These are phyloP conservation scores for Nebria salina DNA, from an alignment of 2,888 invertebrate genomes.

Conservation along the genomic window DNA sequence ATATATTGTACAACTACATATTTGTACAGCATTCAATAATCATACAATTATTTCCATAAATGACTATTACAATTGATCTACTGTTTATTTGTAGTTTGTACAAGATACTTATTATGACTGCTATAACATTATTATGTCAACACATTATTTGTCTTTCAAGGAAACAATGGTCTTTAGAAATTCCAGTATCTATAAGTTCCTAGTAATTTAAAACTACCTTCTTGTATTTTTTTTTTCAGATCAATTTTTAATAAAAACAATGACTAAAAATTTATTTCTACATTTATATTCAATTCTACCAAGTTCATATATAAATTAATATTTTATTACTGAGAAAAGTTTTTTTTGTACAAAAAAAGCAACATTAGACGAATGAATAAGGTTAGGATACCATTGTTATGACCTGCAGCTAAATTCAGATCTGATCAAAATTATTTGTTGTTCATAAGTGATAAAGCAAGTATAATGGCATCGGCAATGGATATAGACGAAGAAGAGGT, in stretches of 20 bases:
- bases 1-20: constrained; percentile 39
- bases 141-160: constrained; percentile 42
- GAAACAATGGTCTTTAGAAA: constrained; percentile 39
- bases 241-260: constrained; percentile 43
- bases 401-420: background rate
- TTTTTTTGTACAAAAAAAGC: too few relatives aligned
- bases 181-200: constrained; percentile 47
- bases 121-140: constrained; percentile 32
- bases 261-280: background rate
- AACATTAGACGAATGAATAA: too few relatives aligned
- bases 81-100: constrained; percentile 36
- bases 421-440: background rate
- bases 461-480: constrained; percentile 74
- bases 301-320: too few relatives aligned
- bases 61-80: constrained; percentile 31
- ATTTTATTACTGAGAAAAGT: too few relatives aligned
- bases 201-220: constrained; percentile 44
- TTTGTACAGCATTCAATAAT: constrained; percentile 40
- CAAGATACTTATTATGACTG: constrained; percentile 40
- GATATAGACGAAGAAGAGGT: constrained; percentile 94
- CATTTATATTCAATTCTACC: background rate
- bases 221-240: constrained; percentile 45
- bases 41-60: constrained; percentile 37
- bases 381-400: background rate
- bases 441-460: background rate